These are phyloP conservation scores for Crocodylus rhombifer DNA, from an alignment of 2,797 vertebrate species.

Conservation along the genomic window DNA sequence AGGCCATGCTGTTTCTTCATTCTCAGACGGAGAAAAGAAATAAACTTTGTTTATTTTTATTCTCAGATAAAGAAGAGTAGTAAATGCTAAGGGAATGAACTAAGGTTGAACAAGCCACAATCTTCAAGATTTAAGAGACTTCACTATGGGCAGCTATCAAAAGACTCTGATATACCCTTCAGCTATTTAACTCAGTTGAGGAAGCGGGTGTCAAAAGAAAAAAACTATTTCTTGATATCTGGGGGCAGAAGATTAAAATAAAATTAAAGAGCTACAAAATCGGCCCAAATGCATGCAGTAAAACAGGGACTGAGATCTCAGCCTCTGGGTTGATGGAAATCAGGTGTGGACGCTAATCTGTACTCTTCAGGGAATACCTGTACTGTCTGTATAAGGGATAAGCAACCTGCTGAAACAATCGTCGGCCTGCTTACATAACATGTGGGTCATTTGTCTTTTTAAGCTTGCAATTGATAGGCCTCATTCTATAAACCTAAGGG, in stretches of 20 bases:
- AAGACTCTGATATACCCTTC: neutral
- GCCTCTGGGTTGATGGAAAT: neutral
- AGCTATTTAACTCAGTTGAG: neutral
- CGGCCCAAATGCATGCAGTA: neutral
- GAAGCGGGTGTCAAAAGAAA: neutral
- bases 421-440: neutral
- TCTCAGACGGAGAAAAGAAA: neutral
- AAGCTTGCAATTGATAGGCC: neutral
- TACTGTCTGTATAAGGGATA: neutral
- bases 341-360: neutral
- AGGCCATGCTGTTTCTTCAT: neutral
- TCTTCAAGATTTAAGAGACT: neutral
- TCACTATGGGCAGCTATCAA: neutral
- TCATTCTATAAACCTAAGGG: neutral
- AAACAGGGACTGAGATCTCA: too few relatives aligned
- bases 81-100: neutral
- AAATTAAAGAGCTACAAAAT: neutral
- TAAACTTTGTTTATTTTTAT: neutral
- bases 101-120: neutral
- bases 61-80: neutral
- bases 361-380: neutral
- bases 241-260: neutral
- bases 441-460: neutral
- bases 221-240: neutral
- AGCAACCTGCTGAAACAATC: fast-evolving